These are phyloP conservation scores for Subacronicta megacephala DNA, from an alignment of 2,888 invertebrate species.

Conservation along the genomic window DNA sequence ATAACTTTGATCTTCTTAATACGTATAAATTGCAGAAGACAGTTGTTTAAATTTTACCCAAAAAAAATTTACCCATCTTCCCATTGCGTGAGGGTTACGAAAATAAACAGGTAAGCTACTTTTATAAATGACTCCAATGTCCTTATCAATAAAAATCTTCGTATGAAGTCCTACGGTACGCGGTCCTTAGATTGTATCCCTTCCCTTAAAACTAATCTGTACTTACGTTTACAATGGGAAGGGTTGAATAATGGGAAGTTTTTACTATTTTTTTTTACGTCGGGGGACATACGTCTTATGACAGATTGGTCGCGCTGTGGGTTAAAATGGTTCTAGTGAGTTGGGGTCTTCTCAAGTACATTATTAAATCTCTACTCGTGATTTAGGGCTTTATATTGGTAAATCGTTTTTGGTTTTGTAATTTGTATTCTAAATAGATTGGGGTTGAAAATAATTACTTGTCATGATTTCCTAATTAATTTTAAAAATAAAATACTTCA, in stretches of 20 bases:
- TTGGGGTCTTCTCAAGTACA: slow-evolving; percentile 52
- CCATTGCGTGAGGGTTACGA: slow-evolving; percentile 19
- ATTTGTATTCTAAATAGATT: slow-evolving; percentile 1
- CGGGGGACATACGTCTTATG: slow-evolving; percentile 74
- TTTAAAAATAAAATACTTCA: no score
- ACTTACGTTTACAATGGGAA: slow-evolving; percentile 66
- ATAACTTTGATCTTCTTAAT: slow-evolving; percentile 1
- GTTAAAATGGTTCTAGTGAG: slow-evolving; percentile 64
- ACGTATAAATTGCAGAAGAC: slow-evolving; percentile 11
- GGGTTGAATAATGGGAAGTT: slow-evolving; percentile 82
- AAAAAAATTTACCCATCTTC: slow-evolving; percentile 20
- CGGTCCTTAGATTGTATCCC: slow-evolving; percentile 86
- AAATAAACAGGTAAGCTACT: slow-evolving; percentile 54
- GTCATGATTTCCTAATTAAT: slow-evolving; percentile 7
- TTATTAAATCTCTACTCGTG: slow-evolving; percentile 26
- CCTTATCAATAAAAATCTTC: slow-evolving; percentile 85
- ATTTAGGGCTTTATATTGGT: slow-evolving; percentile 9
- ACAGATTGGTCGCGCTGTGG: slow-evolving; percentile 78
- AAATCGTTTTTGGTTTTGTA: slow-evolving; percentile 4
- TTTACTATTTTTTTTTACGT: slow-evolving; percentile 74
- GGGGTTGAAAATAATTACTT: slow-evolving; percentile 3
- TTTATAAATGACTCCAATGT: slow-evolving; percentile 78
- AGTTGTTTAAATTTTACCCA: slow-evolving; percentile 3
- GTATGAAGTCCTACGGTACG: slow-evolving; percentile 74
- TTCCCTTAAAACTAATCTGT: slow-evolving; percentile 85